Evolutionary conservation across 64 coral and sea anemone species (phyloP), one percentile per base, ranked within the genome.

Genomic region (Pocillopora damicornis): DNA sequence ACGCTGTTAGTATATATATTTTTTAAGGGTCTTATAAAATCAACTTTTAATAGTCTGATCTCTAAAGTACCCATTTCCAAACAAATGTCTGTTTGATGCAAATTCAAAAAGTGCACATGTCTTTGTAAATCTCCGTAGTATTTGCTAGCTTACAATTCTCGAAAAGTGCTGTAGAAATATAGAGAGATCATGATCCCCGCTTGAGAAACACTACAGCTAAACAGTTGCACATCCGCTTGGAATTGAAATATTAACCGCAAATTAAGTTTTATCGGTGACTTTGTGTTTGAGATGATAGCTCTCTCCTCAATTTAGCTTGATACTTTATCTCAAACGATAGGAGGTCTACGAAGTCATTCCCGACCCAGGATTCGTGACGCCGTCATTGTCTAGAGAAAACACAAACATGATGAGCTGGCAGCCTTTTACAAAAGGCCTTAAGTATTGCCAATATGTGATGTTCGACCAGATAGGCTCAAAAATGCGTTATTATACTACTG

Each of bases 341-440:
- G 81, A 72, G 63, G 65, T 72, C 38, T 57, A 22, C 58, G 10
- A 17, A 34, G 37, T 22, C 65, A 85, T 72, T 66, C 17, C 6
- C 12, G 35, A 22, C 65, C 1, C 2, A 85, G 58, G 65, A 85
- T 45, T 85, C 23, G 65, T 85, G 81, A 85, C 81, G 81, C 81
- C 81, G 45, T 57, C 65, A 72, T 85, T 85, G 81, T 85, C 81
- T 85, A 42, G 65, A 36, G 20, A 72, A 71, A 72, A 85, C 81
- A 85, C 81, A 85, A 85, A 85, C 81, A 85, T 72, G 12, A 15
- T 85, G 16, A 72, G 65, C 13, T 72, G 65, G 15, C 22, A 17
- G 16, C 11, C 81, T 13, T 73, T 85, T 5, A 85, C 81, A 85
- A 85, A 85, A 37, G 63, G 15, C 20, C 37, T 58, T 45, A 57